phyloP scores from a whole-genome alignment of 2,888 invertebrate genomes.

The Eutolmus rufibarbis region DNA sequence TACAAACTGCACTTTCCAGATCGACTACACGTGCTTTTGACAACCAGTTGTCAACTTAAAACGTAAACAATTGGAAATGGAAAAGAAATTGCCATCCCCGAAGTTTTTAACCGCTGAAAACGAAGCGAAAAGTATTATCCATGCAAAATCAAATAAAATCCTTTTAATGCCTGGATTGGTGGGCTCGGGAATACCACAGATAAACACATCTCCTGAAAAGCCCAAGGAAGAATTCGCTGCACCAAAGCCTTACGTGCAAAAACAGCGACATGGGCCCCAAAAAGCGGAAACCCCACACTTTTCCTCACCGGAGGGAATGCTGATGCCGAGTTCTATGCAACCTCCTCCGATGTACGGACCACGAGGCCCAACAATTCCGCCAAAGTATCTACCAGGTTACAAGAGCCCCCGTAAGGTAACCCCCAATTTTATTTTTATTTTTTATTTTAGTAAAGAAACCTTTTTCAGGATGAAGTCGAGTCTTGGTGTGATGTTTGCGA shows the following conservation, averaged over 20 bases:
- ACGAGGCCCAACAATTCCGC: constrained; percentile 59
- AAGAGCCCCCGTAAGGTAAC: neutral
- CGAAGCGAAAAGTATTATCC: neutral
- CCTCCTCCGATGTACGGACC: constrained; percentile 62
- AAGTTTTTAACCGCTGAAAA: neutral
- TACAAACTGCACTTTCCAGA: neutral
- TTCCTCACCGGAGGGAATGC: constrained; percentile 59
- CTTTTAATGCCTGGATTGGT: neutral
- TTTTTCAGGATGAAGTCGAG: constrained; percentile 48
- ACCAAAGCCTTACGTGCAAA: neutral
- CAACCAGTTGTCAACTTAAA: neutral
- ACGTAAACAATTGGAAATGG: neutral
- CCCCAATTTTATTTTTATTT: neutral
- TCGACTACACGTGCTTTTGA: neutral
- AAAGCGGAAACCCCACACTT: constrained; percentile 50
- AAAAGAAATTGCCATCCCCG: neutral
- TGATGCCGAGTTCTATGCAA: constrained; percentile 57
- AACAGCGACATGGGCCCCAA: neutral
- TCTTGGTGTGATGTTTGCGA: constrained; percentile 84
- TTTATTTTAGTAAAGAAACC: neutral
- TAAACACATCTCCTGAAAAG: neutral
- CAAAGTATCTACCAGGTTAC: constrained; percentile 52
- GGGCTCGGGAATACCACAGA: neutral
- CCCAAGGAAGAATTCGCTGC: neutral
- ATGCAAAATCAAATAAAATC: neutral